Conservation (phyloP, 2,888 invertebrate genomes). For the Syrphus vitripennis region DNA sequence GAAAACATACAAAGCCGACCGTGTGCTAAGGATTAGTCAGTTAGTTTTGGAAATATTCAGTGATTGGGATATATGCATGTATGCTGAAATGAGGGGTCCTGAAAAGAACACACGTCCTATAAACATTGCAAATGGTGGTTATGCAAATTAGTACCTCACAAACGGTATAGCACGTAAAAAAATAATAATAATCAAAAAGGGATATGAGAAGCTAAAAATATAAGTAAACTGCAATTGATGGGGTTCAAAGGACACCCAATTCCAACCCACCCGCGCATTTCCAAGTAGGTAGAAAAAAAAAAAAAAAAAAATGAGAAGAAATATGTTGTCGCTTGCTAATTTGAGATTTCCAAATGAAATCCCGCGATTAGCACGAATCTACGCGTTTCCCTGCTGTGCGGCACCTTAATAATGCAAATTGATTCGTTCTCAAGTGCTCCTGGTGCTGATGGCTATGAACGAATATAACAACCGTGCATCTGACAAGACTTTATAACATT, state of each 20-base stretch:
- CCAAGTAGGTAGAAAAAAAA: not conserved
- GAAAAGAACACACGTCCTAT: not conserved
- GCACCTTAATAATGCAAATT: constrained; percentile 69
- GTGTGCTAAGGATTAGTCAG: constrained; percentile 66
- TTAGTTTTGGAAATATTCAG: constrained; percentile 33
- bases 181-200: constrained; percentile 15
- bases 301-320: constrained; percentile 34
- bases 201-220: not conserved
- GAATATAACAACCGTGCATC: constrained; percentile 1
- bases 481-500: not conserved
- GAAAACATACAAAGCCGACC: constrained; percentile 30
- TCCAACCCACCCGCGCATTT: not conserved
- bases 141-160: constrained; percentile 58
- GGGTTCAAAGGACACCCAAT: constrained; percentile 59
- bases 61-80: not conserved
- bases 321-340: constrained; percentile 70
- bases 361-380: constrained; percentile 70
- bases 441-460: constrained; percentile 27
- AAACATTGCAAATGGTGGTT: constrained; percentile 55
- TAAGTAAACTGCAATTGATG: constrained; percentile 55
- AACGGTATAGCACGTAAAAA: not conserved
- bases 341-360: constrained; percentile 71
- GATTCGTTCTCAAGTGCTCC: constrained; percentile 59
- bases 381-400: constrained; percentile 45
- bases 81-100: not conserved